Evolutionary conservation across 1,140 invertebrate genomes (phyloP), one percentile per base, ranked within the genome.

Genomic region (Calephelis nemesis): DNA sequence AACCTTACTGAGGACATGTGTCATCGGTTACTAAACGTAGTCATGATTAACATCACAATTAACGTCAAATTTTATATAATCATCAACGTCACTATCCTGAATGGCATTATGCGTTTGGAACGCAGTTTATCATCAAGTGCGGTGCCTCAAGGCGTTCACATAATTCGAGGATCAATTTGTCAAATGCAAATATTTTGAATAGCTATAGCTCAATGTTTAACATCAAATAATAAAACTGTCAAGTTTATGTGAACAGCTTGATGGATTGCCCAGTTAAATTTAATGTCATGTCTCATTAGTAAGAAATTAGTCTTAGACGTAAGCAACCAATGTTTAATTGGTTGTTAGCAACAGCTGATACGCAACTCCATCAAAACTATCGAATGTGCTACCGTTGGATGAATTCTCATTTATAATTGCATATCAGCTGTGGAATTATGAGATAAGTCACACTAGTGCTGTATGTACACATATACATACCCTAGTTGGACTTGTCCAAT

Each of bases 401-500:
- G 9, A n/a, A 47, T 39, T 7, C 15, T 11, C n/a, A 45, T 19
- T 66, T 19, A 47, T 30, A 45, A 54, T 67, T 67, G 65, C 65
- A 60, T 67, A 67, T 67, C 42, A 45, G 52, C 54, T 67, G 65
- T 58, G 54, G 13, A 45, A 45, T 49, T 70, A 48, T 54, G 62
- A 40, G 67, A 68, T 74, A 80, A 78, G 78, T 81, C 77, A 85
- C 75, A 76, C 81, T 81, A 83, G 84, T 86, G 80, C 75, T 76
- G 88, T 87, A 87, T 89, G 86, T 89, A 88, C 83, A 85, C 83
- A 84, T 72, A 87, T 96, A 97, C 96, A 93, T 97, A 97, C 96
- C 97, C 97, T 92, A 98, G 94, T 93, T 97, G 96, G 87, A 97
- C 96, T 92, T 96, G 96, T 92, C 96, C 96, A 92, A 95, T 94